A percentile compares a stretch with the other conserved stretches of the same genome.
Conservation (phyloP, 92 coral and sea anemone genomes). For the Chrysogorgia sp. region DNA sequence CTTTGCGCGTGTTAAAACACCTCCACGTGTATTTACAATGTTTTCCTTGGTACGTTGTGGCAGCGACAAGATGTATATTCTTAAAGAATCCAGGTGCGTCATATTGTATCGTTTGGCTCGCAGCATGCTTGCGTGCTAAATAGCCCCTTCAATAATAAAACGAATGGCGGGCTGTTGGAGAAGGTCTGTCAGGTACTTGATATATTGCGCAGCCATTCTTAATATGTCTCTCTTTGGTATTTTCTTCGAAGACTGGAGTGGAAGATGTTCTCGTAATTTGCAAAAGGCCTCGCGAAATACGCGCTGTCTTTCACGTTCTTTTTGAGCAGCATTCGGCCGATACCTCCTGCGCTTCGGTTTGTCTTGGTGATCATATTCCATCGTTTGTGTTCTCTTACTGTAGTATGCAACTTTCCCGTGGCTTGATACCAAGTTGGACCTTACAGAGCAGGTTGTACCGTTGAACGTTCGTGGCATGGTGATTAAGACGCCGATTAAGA, state of each 20-base stretch:
- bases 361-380: constrained; percentile 19
- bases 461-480: constrained; percentile 32
- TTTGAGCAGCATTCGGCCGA: constrained; percentile 43
- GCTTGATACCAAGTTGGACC: neutral
- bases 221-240: constrained; percentile 43
- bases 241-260: constrained; percentile 41
- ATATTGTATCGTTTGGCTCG: neutral
- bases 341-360: constrained; percentile 30
- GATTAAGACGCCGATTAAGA: neutral
- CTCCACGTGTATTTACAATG: constrained; percentile 9
- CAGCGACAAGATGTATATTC: neutral
- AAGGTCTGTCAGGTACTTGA: constrained; percentile 32
- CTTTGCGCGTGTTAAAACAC: too few species aligned
- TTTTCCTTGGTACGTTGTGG: neutral
- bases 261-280: constrained; percentile 21
- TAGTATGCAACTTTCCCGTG: neutral
- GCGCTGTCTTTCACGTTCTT: constrained; percentile 44
- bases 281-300: constrained; percentile 41
- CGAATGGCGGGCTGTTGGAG: constrained; percentile 27
- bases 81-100: constrained; percentile 14
- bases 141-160: constrained; percentile 26
- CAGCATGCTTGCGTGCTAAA: neutral
- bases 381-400: neutral
- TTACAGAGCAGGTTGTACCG: constrained; percentile 7
- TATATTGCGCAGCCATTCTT: constrained; percentile 36